These are phyloP conservation scores for Suricata suricatta DNA, from an alignment of 2,113 vertebrate genomes.

Conservation along the genomic window DNA sequence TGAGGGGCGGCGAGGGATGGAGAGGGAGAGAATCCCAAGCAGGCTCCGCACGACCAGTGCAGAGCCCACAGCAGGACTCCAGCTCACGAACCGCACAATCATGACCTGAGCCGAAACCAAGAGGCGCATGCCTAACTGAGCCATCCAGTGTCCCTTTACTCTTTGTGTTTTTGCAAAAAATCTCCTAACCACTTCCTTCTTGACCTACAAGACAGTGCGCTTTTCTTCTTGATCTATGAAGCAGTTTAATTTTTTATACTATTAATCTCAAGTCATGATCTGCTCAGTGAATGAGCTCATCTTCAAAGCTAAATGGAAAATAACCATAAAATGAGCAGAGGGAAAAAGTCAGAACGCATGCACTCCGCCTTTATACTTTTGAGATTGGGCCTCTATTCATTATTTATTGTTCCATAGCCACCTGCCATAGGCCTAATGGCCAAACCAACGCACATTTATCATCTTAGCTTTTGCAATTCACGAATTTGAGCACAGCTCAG, in stretches of 20 bases:
- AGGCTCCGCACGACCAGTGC: too few relatives aligned
- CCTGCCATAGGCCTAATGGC: background rate
- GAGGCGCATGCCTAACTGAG: too few relatives aligned
- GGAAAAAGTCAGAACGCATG: background rate
- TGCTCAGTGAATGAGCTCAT: background rate
- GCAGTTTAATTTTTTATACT: background rate
- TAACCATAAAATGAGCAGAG: background rate
- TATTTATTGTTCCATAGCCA: background rate
- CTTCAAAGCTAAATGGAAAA: background rate
- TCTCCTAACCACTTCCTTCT: background rate
- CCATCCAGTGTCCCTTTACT: background rate
- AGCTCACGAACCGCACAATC: too few relatives aligned
- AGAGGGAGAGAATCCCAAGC: too few relatives aligned
- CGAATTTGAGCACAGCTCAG: background rate
- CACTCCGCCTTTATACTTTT: background rate
- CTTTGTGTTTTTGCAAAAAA: background rate
- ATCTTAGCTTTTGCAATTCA: background rate
- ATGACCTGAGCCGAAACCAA: too few relatives aligned
- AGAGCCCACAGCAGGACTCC: too few relatives aligned
- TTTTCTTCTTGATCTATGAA: background rate
- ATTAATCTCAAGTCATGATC: background rate
- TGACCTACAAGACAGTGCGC: background rate
- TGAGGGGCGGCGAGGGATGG: too few relatives aligned
- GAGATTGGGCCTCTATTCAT: background rate
- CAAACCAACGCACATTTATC: background rate